Percentiles rank a stretch among this genome's conserved stretches.
phyloP scores from a whole-genome alignment of 2,113 vertebrate genomes.

The Thamnaconus septentrionalis region DNA sequence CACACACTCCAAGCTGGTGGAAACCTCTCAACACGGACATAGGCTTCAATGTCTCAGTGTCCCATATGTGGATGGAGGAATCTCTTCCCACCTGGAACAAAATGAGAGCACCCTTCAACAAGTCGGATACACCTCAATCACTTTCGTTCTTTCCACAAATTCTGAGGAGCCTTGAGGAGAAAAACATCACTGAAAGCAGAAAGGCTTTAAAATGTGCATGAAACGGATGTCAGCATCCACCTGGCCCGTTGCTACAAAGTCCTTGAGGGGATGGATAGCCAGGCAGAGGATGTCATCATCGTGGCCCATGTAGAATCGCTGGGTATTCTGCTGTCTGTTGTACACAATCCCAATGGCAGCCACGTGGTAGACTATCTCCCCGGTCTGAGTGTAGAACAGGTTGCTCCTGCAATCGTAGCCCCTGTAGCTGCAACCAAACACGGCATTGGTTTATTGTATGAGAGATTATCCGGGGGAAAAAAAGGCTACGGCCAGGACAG shows the following conservation, averaged over 20 bases:
- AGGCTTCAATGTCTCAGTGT: conserved; percentile 91
- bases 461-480: too few relatives aligned
- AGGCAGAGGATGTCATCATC: conserved; percentile 97
- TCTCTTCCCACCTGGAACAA: conserved; percentile 89
- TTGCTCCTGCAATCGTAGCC: conserved; percentile 98
- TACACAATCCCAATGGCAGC: conserved; percentile 96
- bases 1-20: conserved; percentile 93
- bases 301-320: conserved; percentile 95
- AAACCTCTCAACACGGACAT: conserved; percentile 93
- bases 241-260: conserved; percentile 98
- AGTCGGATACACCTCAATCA: not conserved
- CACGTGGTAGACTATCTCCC: conserved; percentile 97
- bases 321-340: conserved; percentile 96
- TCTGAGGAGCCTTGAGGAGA: too few relatives aligned
- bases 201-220: too few relatives aligned
- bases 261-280: conserved; percentile 93
- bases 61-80: conserved; percentile 94
- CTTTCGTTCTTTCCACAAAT: not conserved
- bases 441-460: too few relatives aligned
- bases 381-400: conserved; percentile 96
- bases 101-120: conserved; percentile 27
- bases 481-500: not conserved
- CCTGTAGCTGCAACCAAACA: conserved; percentile 83
- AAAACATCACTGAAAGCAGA: too few relatives aligned
- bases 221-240: conserved; percentile 62